phyloP scores from a whole-genome alignment of 2,113 vertebrate genomes.

The Dasyprocta punctata region DNA sequence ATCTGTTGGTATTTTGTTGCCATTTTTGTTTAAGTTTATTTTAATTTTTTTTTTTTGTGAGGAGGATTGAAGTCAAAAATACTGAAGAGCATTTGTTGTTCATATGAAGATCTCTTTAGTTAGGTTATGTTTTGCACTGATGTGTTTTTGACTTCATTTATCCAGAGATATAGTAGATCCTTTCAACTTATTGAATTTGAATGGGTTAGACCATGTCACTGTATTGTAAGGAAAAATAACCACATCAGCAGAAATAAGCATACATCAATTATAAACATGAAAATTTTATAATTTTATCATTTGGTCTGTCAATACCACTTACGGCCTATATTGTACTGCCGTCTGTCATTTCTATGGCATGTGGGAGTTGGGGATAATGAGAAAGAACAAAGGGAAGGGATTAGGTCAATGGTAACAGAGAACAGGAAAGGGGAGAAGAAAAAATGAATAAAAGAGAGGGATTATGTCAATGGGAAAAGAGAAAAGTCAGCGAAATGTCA shows the following conservation, averaged over 20 bases:
- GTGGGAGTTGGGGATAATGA: background rate
- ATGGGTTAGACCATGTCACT: background rate
- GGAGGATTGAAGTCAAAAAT: background rate
- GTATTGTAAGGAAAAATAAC: background rate
- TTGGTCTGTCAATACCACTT: background rate
- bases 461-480: background rate
- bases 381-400: background rate
- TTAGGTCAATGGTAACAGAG: no score
- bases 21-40: background rate
- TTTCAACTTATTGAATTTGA: background rate
- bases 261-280: background rate
- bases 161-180: background rate
- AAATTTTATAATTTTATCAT: background rate
- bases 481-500: background rate
- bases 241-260: background rate
- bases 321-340: background rate
- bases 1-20: background rate
- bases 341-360: background rate
- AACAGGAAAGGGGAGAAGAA: no score
- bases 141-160: background rate
- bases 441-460: no score
- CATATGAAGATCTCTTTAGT: background rate
- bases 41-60: background rate
- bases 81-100: background rate
- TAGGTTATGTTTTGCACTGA: background rate